Base-by-base conservation (phyloP, 2,888 invertebrate genomes). In the Gisinianus flammeolus region DNA sequence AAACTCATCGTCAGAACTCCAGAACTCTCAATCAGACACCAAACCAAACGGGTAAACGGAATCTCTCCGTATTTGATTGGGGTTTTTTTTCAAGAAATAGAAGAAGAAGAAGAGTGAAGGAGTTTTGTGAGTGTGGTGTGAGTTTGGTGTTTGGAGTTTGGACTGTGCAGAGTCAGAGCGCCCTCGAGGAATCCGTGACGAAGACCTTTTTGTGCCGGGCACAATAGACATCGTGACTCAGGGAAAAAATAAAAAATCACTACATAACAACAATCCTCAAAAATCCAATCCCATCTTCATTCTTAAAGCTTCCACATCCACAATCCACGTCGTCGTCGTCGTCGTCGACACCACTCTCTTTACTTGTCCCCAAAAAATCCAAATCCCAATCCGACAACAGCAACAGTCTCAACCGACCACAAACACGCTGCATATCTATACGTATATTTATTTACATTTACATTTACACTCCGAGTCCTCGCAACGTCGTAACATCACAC, bases 211-310 rank as follows among this genome's bases (percentile, higher is more conserved):
- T 77, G 79, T 77, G 35, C 76, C 78, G 78, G 78, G 76, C 73
- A 80, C 80, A 80, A 80, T 80, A 78, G 80, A 78, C 78, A 80
- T 80, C 80, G 80, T 80, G 80, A 80, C 80, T 78, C 76, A 78
- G 78, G 73, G 24, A 78, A 78, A 78, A 75, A 75, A 71, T 75
- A 73, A n/a, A n/a, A 74, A 74, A 77, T 70, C 74, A 77, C 69
- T 33, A 19, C 24, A 10, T 58, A 72, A 35, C 72, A 72, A 56
- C 58, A 31, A 58, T 67, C 26, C n/a, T 58, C 64, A 24, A 73
- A 71, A 71, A 73, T 73, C 54, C 58, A 73, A 73, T 62, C 58
- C 64, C 73, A 58, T 73, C 71, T 54, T 69, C 44, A 19, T 24
- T 22, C 69, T 44, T 68, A 24, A 24, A 8, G 5, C 62, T 28